Percentiles rank a stretch among this genome's conserved stretches.
Conservation (phyloP, 2,888 invertebrate genomes). For the Laspeyria flexula region DNA sequence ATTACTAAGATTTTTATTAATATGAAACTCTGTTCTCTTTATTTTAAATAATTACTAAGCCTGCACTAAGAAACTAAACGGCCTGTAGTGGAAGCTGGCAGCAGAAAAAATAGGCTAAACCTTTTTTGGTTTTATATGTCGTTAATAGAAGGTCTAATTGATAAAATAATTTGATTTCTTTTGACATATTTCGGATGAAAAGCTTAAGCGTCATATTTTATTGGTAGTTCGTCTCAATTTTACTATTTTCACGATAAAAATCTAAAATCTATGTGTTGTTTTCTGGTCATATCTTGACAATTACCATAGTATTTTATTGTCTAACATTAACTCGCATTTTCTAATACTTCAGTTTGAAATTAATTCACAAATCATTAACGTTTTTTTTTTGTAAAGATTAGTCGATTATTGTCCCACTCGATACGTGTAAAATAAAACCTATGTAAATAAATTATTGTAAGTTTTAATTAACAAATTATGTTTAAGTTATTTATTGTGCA, state of each 20-base stretch:
- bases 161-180: too few relatives aligned
- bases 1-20: too few relatives aligned
- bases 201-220: too few relatives aligned
- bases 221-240: too few relatives aligned
- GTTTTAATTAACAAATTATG: slow-evolving; percentile 56
- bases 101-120: too few relatives aligned
- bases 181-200: too few relatives aligned
- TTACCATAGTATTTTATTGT: slow-evolving; percentile 28
- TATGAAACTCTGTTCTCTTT: too few relatives aligned
- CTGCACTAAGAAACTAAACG: too few relatives aligned
- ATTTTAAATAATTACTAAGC: too few relatives aligned
- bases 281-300: slow-evolving; percentile 22
- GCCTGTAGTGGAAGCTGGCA: too few relatives aligned
- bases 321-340: slow-evolving; percentile 36
- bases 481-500: slow-evolving; percentile 85
- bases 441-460: slow-evolving; percentile 56
- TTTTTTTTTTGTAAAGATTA: slow-evolving; percentile 46
- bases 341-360: slow-evolving; percentile 19
- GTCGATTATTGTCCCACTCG: slow-evolving; percentile 64
- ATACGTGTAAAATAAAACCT: slow-evolving; percentile 59
- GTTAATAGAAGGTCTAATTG: too few relatives aligned
- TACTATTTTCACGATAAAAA: slow-evolving; percentile 1
- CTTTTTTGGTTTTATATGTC: too few relatives aligned
- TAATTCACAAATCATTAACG: slow-evolving; percentile 11
- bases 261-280: slow-evolving; percentile 19